Evolutionary conservation across 2,113 vertebrate species (phyloP), one percentile per base, ranked within the genome.

Genomic region (Ceratotherium simum): DNA sequence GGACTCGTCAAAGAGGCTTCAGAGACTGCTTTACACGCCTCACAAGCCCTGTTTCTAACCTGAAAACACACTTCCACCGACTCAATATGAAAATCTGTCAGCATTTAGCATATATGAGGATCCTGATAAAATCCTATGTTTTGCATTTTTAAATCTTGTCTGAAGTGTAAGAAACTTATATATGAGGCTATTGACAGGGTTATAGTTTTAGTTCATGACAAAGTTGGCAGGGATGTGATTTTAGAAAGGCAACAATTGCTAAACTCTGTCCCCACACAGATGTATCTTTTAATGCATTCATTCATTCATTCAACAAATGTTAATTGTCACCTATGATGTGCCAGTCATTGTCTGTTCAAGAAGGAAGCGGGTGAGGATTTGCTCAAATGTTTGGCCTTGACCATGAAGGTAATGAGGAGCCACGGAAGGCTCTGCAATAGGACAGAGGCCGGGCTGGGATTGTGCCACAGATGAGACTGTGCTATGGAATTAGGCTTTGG

Each of bases 21-120:
- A 18, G 93, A 97, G 97, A 91, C 82, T 64, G 46, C 79, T 98
- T 93, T 58, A 95, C 81, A 73, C 33, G 81, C 65, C 54, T 70
- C 73, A 1, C 23, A 91, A 95, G 67, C 36, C 64, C 83, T 58
- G 20, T 96, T 97, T 95, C 82, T 91, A 96, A 86, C 89, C 29
- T 39, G 75, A 73, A 98, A 96, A 95, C 67, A 86, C 48, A 87
- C 78, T 86, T 95, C 89, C 23, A 21, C 36, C 62, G 62, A 95
- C 14, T 76, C 18, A 33, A 82, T 93, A 91, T 70, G 95, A 95
- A 96, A 91, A 89, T 90, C 27, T 91, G 92, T 91, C 93, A 87
- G 91, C n/a, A 82, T 79, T 95, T 97, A 89, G 87, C 86, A 91
- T 82, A 56, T 67, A 79, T 27, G 56, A 95, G 62, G 64, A 96